phyloP scores from a whole-genome alignment of 1,140 invertebrate species.

The Macrocentrus cingulum region DNA sequence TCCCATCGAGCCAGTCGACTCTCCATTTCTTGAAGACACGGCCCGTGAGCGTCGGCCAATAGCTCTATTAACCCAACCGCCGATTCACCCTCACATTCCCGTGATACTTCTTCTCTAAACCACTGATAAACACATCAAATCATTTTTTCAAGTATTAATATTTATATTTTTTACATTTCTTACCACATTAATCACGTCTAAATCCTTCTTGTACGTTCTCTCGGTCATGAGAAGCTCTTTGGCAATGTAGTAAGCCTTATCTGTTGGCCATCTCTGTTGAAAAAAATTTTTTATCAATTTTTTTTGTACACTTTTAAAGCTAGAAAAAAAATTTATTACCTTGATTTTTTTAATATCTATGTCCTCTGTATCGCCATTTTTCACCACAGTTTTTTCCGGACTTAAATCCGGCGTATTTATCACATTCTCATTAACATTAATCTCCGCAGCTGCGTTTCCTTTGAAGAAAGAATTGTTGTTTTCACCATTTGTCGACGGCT shows the following conservation, averaged over 20 bases:
- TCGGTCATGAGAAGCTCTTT: slow-evolving; percentile 96
- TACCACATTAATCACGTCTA: slow-evolving; percentile 88
- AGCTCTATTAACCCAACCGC: slow-evolving; percentile 67
- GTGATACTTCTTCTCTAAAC: slow-evolving; percentile 69
- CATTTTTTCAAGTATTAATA: background rate
- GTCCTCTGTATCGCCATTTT: slow-evolving; percentile 46
- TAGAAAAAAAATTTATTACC: too few species aligned
- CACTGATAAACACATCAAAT: slow-evolving; percentile 57
- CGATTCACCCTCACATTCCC: slow-evolving; percentile 62
- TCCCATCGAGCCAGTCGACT: slow-evolving; percentile 67
- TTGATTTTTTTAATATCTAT: slow-evolving; percentile 47
- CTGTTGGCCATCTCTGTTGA: slow-evolving; percentile 68
- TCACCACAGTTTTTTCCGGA: slow-evolving; percentile 43
- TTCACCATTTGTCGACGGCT: slow-evolving; percentile 34
- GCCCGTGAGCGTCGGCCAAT: slow-evolving; percentile 67
- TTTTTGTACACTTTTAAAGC: too few species aligned
- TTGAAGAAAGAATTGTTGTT: slow-evolving; percentile 52
- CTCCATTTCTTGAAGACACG: slow-evolving; percentile 71
- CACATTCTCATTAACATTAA: slow-evolving; percentile 33
- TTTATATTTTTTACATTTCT: slow-evolving; percentile 41
- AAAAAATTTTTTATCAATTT: too few species aligned
- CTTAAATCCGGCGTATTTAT: slow-evolving; percentile 44
- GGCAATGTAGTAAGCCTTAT: slow-evolving; percentile 88
- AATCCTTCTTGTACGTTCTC: slow-evolving; percentile 90
- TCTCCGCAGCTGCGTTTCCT: slow-evolving; percentile 38